These are phyloP conservation scores for Aythya baeri DNA, from an alignment of 2,113 vertebrate genomes.

Conservation along the genomic window DNA sequence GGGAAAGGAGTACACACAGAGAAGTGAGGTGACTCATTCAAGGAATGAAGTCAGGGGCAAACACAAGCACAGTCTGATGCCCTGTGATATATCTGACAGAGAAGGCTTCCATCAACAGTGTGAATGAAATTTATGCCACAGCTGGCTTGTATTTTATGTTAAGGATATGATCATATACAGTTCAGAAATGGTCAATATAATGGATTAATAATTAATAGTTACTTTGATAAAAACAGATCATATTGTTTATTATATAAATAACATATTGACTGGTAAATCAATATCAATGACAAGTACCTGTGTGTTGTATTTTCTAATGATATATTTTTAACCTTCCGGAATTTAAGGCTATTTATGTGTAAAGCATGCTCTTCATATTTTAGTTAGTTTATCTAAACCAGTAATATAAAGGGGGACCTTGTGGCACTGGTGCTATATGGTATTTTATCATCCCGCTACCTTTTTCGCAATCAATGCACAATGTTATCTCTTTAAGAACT, in stretches of 20 bases:
- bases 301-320: background rate
- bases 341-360: background rate
- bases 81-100: background rate
- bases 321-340: background rate
- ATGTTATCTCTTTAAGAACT: background rate
- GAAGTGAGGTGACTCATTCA: background rate
- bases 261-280: background rate
- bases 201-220: background rate
- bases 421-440: background rate
- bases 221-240: background rate
- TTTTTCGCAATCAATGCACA: constrained; percentile 5
- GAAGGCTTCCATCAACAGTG: background rate
- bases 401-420: background rate
- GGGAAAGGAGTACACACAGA: background rate
- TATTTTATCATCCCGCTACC: background rate
- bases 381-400: background rate
- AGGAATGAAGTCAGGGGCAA: background rate
- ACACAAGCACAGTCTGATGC: background rate
- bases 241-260: background rate
- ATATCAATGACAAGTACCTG: background rate
- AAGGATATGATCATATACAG: background rate
- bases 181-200: background rate
- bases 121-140: background rate
- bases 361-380: background rate
- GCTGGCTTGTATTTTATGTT: background rate